Evolutionary conservation across 2,113 vertebrate species (phyloP), one percentile per base, ranked within the genome.

Genomic region (Python bivittatus): DNA sequence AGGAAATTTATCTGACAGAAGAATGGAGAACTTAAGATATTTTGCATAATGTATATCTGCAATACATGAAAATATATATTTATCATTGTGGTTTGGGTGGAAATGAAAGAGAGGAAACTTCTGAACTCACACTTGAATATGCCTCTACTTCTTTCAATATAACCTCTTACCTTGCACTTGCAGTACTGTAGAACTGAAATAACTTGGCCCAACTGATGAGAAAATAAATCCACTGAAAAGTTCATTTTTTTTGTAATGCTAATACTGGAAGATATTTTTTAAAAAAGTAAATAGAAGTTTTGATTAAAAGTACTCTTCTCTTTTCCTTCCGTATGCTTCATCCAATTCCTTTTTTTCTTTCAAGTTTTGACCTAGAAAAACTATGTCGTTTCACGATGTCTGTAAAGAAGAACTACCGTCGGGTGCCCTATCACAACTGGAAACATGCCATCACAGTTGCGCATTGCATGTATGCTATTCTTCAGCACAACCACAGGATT

Each of bases 351-450:
- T n/a, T 56, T 79, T 94, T 92, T 83, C 17, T 93, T 33, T 94
- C 2, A 94, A 99, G 99, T 97, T 99, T 99, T 96, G 99, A 99
- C 93, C 98, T 99, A 94, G 99, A 99, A 95, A 99, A 99, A 95
- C 91, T 99, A 38, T 99, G 99, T 93, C 98, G 99, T 42, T 99
- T 99, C 92, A 99, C 99, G 42, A 99, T 99, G 99, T 99, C 99
- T 0, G 99, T 99, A 88, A 98, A 99, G 96, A 99, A 99, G 96
- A 99, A 99, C 96, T 99, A 99, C 95, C 98, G 99, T 7, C 98
- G 99, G 23, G 99, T 99, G 90, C 99, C 99, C n/a, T 99, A 99
- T 95, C 99, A 99, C 98, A 99, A 99, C 97, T 99, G 99, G 99
- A 99, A 99, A 94, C 99, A 99, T 0, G 99, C 99, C 0, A 98